These are phyloP conservation scores for Tupaia tana DNA, from an alignment of 2,113 vertebrate species.

Conservation along the genomic window DNA sequence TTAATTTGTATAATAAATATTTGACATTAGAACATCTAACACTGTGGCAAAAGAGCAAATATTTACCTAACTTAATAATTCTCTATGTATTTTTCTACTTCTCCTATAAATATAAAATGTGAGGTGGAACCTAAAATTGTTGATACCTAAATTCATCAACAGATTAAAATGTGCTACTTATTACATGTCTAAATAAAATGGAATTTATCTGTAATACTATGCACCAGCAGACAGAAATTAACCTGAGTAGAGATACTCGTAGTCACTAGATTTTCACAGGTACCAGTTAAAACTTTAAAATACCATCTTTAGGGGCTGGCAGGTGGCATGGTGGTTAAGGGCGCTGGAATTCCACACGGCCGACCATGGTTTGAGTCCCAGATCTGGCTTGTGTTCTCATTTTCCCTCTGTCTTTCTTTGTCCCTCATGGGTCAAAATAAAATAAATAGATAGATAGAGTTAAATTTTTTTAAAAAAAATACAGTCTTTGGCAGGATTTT, in stretches of 20 bases:
- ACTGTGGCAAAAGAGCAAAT: slow-evolving; percentile 55
- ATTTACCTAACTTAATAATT: slow-evolving; percentile 56
- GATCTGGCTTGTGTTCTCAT: no score
- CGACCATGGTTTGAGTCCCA: no score
- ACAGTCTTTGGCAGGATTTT: no score
- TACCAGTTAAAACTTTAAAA: slow-evolving; percentile 20
- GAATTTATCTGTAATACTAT: slow-evolving; percentile 3
- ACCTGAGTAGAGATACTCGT: slow-evolving; percentile 8
- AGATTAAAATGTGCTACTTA: slow-evolving; percentile 57
- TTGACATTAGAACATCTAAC: slow-evolving; percentile 63
- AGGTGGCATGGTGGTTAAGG: no score
- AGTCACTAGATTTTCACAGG: slow-evolving; percentile 37
- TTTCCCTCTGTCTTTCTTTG: no score
- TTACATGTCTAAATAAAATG: slow-evolving; percentile 55
- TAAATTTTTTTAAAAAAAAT: no score
- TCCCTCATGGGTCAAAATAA: no score
- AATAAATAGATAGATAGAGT: no score
- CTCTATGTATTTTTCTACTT: slow-evolving; percentile 19
- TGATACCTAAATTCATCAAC: slow-evolving; percentile 12
- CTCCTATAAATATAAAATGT: slow-evolving; percentile 43
- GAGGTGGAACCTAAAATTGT: slow-evolving; percentile 55
- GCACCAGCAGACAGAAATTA: not conserved
- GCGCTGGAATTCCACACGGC: no score
- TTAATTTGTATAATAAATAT: slow-evolving; percentile 63
- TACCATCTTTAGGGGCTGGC: not conserved